Base-by-base conservation (phyloP, 2,797 vertebrate genomes). In the Schizopygopsis pylzovi region DNA sequence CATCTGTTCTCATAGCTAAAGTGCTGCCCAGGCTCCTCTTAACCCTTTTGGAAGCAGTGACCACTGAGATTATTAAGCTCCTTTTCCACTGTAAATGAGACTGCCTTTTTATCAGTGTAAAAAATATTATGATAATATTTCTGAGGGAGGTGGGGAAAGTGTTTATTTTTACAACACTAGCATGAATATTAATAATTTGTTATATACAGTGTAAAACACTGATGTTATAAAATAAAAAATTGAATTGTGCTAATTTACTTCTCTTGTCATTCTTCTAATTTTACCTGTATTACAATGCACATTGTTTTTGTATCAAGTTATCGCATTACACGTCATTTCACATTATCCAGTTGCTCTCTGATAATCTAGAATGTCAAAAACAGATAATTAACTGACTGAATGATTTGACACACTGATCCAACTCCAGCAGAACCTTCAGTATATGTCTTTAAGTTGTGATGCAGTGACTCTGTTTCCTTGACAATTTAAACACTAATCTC, bases 101-200 rank as follows among this genome's bases (percentile, higher is more conserved):
- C 90, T 90, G 88, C 85, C 83, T 89, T 91, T 91, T 89, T 91
- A 90, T 87, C 82, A 88, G 85, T 86, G 80, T 90, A 81, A 73
- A 89, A 85, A 86, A 85, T 85, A 79, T 86, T 84, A 86, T 80
- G 76, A 85, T 56, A 87, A 84, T 82, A 67, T 88, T 84, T 85
- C 47, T 52, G 81, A 78, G 88, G 84, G 71, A 82, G 70, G 68
- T 56, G 82, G 85, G 83, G 88, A 47, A 89, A 90, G 85, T 86
- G 85, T 90, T 90, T 91, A 91, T 90, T 91, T 91, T 91, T 90
- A 90, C 89, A 89, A 91, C 86, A 91, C 81, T 84, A 89, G 90
- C 90, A 91, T 91, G 90, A 90, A 65, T 89, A 89, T 86, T 76
- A 87, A 89, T 88, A 90, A 83, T 89, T 91, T 89, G 86, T 89